Conservation (phyloP, 1,140 invertebrate species). For the Heterodera carotae region DNA sequence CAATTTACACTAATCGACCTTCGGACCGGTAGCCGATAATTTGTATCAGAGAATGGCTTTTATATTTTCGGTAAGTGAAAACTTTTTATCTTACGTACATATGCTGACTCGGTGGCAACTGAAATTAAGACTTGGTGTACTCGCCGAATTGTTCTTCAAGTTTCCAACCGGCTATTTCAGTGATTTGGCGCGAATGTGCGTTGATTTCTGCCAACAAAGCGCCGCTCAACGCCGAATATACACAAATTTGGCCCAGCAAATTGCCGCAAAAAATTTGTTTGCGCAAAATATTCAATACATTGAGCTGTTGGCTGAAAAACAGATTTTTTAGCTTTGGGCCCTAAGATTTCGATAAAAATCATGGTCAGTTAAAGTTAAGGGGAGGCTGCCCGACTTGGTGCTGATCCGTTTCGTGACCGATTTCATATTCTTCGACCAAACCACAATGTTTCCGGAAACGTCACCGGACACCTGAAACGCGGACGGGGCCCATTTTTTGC, state of each 20-base stretch:
- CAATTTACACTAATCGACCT: no score
- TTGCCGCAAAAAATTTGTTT: slow-evolving; percentile 56
- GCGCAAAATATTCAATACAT: slow-evolving; percentile 46
- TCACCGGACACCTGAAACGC: slow-evolving; percentile 34
- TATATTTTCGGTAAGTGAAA: no score
- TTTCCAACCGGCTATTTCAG: slow-evolving; percentile 43
- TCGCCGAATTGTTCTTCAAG: neutral
- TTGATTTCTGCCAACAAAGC: slow-evolving; percentile 54
- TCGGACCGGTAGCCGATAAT: no score
- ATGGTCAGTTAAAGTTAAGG: neutral
- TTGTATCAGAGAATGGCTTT: no score
- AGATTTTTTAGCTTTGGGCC: no score
- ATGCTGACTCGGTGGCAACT: slow-evolving; percentile 30
- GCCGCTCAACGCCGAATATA: slow-evolving; percentile 47
- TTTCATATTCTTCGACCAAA: slow-evolving; percentile 56
- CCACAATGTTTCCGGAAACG: slow-evolving; percentile 44
- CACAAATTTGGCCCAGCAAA: slow-evolving; percentile 47
- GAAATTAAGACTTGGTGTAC: neutral
- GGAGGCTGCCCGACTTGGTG: slow-evolving; percentile 32
- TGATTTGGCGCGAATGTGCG: slow-evolving; percentile 51
- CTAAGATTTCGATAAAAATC: neutral
- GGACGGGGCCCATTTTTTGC: neutral
- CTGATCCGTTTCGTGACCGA: slow-evolving; percentile 43
- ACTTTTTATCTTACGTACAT: no score
- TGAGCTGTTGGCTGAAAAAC: slow-evolving; percentile 50